These are phyloP conservation scores for Sebastiscus albofasciatus DNA, from an alignment of 2,797 vertebrate species.

Conservation along the genomic window DNA sequence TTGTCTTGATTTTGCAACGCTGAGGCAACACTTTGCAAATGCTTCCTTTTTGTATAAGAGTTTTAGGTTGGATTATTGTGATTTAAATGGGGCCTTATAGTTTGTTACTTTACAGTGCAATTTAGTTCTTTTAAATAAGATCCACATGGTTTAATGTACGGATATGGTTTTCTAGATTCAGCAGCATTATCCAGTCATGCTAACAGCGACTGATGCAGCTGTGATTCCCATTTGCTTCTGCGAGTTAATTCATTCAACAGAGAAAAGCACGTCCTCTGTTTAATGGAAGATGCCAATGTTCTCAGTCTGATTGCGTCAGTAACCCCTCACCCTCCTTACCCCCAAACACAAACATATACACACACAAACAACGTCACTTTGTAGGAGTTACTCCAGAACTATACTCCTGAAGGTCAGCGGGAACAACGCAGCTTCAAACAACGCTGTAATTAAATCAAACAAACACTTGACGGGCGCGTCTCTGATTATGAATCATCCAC, in stretches of 20 bases:
- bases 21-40: slow-evolving; percentile 14
- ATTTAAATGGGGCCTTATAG: background rate
- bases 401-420: slow-evolving; percentile 41
- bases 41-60: background rate
- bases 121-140: background rate
- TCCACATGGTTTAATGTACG: background rate
- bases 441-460: slow-evolving; percentile 22
- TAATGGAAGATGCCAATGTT: slow-evolving; percentile 41
- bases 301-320: slow-evolving; percentile 43
- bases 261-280: slow-evolving; percentile 30
- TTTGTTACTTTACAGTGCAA: background rate
- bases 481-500: slow-evolving; percentile 17
- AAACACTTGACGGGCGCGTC: background rate
- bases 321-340: too few species aligned
- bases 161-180: background rate
- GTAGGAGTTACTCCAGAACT: slow-evolving; percentile 17
- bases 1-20: background rate
- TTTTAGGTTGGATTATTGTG: background rate
- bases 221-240: slow-evolving; percentile 5
- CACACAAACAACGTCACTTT: background rate
- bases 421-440: slow-evolving; percentile 4
- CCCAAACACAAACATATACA: background rate
- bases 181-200: background rate
- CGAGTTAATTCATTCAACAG: slow-evolving; percentile 35
- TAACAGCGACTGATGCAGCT: background rate